Conservation (phyloP, 2,888 invertebrate genomes). For the Agrenia bidenticulata region DNA sequence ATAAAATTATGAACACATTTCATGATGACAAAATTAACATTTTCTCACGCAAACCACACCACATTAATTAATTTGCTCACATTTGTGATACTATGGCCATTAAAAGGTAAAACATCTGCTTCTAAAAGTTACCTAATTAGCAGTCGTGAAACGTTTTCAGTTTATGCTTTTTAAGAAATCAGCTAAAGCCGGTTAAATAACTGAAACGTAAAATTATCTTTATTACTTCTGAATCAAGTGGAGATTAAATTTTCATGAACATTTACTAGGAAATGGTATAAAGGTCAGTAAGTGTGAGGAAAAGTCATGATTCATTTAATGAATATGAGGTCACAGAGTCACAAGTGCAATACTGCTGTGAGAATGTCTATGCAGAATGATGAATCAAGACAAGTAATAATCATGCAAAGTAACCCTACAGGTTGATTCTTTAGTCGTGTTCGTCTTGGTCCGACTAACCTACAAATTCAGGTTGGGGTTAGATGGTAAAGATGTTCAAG, state of each 20-base stretch:
- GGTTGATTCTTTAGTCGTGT: background rate
- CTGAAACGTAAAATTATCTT: no score
- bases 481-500: background rate
- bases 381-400: background rate
- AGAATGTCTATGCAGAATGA: background rate
- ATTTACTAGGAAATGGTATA: no score
- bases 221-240: no score
- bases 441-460: slow-evolving; percentile 15
- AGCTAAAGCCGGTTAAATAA: no score
- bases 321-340: slow-evolving; percentile 3
- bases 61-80: no score
- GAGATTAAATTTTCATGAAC: no score
- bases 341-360: slow-evolving; percentile 4
- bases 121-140: background rate
- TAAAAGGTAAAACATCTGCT: no score
- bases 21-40: no score
- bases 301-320: slow-evolving; percentile 5
- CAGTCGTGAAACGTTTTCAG: background rate
- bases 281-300: slow-evolving; percentile 3
- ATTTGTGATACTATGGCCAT: no score
- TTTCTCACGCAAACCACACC: no score
- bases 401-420: slow-evolving; percentile 10
- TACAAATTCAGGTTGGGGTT: slow-evolving; percentile 7
- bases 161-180: no score
- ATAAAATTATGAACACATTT: no score